These are phyloP conservation scores for Mola mola DNA, from an alignment of 2,113 vertebrate genomes.

Conservation along the genomic window DNA sequence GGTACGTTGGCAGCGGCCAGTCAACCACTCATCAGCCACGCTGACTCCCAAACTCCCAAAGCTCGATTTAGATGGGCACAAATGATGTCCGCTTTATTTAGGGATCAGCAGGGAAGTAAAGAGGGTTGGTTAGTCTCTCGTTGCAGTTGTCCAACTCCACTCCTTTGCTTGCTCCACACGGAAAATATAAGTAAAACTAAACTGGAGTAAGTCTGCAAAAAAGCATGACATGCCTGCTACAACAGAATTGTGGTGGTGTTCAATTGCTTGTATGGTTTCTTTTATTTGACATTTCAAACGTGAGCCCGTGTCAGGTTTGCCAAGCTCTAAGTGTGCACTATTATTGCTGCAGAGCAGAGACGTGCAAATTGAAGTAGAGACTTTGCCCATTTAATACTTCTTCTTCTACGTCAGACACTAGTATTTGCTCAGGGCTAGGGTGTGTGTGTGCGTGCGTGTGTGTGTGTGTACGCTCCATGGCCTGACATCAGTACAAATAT, in stretches of 20 bases:
- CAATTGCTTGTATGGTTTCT: too few species aligned
- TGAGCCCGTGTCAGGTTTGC: neutral
- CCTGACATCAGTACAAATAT: too few species aligned
- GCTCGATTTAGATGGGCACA: constrained; percentile 42
- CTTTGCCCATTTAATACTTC: neutral
- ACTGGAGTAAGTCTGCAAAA: too few species aligned
- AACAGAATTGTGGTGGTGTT: too few species aligned
- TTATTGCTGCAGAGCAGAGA: too few species aligned
- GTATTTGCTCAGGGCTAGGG: neutral
- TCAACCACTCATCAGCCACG: constrained; percentile 42
- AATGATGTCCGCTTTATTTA: constrained; percentile 8
- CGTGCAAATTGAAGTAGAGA: too few species aligned
- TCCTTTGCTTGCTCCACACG: neutral
- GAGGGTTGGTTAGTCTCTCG: too few species aligned
- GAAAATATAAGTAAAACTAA: neutral
- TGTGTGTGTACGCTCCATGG: too few species aligned
- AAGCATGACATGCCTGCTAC: too few species aligned
- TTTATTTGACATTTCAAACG: too few species aligned
- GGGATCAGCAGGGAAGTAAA: neutral
- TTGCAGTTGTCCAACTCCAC: too few species aligned
- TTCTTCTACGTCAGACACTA: neutral
- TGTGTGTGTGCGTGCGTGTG: too few species aligned
- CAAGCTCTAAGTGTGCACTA: neutral
- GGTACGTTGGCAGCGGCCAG: constrained; percentile 66
- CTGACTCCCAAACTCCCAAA: constrained; percentile 33